Evolutionary conservation across 2,797 vertebrate species (phyloP).

Genomic region (Typhlichthys subterraneus): DNA sequence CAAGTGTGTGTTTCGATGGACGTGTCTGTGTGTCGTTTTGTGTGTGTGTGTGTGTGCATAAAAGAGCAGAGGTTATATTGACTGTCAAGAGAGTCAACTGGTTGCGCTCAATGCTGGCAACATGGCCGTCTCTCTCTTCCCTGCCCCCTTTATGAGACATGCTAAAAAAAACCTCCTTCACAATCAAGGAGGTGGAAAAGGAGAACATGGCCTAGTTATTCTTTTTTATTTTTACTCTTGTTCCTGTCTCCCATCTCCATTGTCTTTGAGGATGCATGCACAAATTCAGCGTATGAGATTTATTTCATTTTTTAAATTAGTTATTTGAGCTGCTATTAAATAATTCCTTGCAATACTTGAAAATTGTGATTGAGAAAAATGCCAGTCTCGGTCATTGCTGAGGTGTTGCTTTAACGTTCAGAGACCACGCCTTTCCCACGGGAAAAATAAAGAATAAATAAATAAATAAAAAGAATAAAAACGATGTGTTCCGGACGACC

Average conservation of each 20-base stretch:
- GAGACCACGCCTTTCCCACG: slow-evolving; percentile 25
- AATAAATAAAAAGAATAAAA: slow-evolving; percentile 39
- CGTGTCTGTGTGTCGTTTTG: slow-evolving; percentile 7
- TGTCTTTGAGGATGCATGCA: slow-evolving; percentile 76
- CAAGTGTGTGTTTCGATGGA: slow-evolving; percentile 21
- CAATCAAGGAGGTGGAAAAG: slow-evolving; percentile 35
- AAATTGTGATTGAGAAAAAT: slow-evolving; percentile 47
- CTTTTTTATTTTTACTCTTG: slow-evolving; percentile 20
- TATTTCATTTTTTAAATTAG: slow-evolving; percentile 27
- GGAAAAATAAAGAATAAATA: slow-evolving; percentile 48
- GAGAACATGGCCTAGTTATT: slow-evolving; percentile 31
- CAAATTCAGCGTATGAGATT: slow-evolving; percentile 71
- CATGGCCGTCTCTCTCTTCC: slow-evolving; percentile 38
- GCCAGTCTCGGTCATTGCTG: slow-evolving; percentile 60
- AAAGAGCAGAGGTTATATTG: slow-evolving; percentile 57
- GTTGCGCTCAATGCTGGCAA: slow-evolving; percentile 31
- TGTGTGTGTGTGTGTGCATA: slow-evolving; percentile 49
- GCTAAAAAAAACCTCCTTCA: slow-evolving; percentile 50
- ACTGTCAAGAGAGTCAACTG: slow-evolving; percentile 38
- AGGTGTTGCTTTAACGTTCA: slow-evolving; percentile 35
- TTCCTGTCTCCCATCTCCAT: slow-evolving; percentile 46
- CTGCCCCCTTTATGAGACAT: slow-evolving; percentile 53
- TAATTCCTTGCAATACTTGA: slow-evolving; percentile 62
- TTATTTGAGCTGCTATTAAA: slow-evolving; percentile 61
- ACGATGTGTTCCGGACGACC: slow-evolving; percentile 30